Base-by-base conservation (phyloP, 2,888 invertebrate species). In the Acheta domesticus region DNA sequence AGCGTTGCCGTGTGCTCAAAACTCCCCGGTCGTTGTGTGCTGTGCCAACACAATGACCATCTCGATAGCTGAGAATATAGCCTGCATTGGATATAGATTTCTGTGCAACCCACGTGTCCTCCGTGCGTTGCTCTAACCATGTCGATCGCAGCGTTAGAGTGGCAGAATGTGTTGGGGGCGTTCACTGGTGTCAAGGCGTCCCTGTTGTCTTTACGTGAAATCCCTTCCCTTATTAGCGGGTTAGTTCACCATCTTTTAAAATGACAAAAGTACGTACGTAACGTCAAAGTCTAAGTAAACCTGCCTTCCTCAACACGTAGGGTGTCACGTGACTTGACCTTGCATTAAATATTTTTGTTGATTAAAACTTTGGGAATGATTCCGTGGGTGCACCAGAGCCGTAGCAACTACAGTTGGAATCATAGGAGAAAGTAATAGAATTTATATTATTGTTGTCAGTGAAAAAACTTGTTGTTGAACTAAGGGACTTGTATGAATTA, bases 331-430 rank as follows among this genome's bases (percentile, higher is more conserved):
- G 62, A 19, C 14, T 19, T 19, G 4, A 62, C 14, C 62, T 62
- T 62, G n/a, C 62, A 19, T 62, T 62, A 19, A 62, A 62, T 14
- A 19, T 14, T 62, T 62, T 14, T 62, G 14, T 62, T 62, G 14
- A 62, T 4, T 62, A 62, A 62, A 62, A 48, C 48, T 36, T 77
- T 49, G 77, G 78, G 74, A 23, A 78, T 78, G 78, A 23, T 78
- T 36, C 74, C 49, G 16, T 74, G 23, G 21, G 74, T 20, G 19
- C 36, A 78, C 20, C 78, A 23, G 78, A 16, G 21, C 62, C 79
- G 79, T 62, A 77, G 79, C 21, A 79, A 77, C 62, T 79, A 77
- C 50, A 49, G 77, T 73, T 79, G 79, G 79, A 76, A 79, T 79
- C 79, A 79, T 62, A 20, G 79, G 50, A 79, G 79, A 79, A 79